Base-by-base conservation (phyloP, 2,888 invertebrate genomes). In the Diloba caeruleocephala region DNA sequence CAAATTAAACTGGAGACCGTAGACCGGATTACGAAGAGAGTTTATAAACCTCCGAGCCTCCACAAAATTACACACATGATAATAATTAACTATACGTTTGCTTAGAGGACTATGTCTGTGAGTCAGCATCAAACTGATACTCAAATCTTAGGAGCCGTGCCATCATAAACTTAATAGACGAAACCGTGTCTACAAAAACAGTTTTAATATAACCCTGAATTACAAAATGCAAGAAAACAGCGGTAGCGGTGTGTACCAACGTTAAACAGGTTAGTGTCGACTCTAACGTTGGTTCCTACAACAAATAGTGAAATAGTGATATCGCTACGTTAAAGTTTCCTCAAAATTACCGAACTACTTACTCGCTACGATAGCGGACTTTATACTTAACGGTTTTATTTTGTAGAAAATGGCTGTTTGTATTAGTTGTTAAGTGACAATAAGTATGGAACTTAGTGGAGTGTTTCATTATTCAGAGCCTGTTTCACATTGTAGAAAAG, bases 321-420 rank as follows among this genome's bases (percentile, higher is more conserved):
- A 68, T 72, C 32, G 54, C 44, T 31, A 50, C 37, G 52, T 51
- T 19, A 48, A 68, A 57, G 38, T 68, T 71, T 41, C 28, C 53
- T 50, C 41, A 51, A 63, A 63, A 72, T 72, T 54, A 72, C 64
- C 63, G 28, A 57, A 68, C 64, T 50, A 71, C 54, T 45, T 45
- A 33, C 15, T 13, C 15, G 29, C 23, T 51, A 55, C 55, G 67
- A 71, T 67, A 67, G 48, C 50, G 32, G 44, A 25, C 29, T 41
- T 68, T 36, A 37, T 45, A 56, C 31, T 60, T 49, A 68, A 39
- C 42, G 31, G 45, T 41, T 25, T n/a, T 10, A 41, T 43, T 44
- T 50, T 39, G 33, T 26, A n/a, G n/a, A 34, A 37, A 50, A 38
- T 49, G n/a, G 33, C 12, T 36, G 49, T 62, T 43, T 8, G 31